Percentiles rank a stretch among this genome's conserved stretches.
These are phyloP conservation scores for Corvus moneduloides DNA, from an alignment of 2,113 vertebrate genomes.

Conservation along the genomic window DNA sequence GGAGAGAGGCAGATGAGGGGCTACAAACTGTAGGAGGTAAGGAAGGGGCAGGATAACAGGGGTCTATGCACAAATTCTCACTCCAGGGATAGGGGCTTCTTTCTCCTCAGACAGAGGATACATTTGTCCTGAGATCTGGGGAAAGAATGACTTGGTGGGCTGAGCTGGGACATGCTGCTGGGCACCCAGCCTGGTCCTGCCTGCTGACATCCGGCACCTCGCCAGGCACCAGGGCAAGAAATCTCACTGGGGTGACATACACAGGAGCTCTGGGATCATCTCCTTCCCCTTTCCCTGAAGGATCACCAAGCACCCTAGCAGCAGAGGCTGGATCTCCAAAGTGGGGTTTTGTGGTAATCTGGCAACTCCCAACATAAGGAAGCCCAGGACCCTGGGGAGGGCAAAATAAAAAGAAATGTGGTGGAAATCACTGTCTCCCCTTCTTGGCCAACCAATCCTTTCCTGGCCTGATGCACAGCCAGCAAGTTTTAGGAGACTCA, in stretches of 20 bases:
- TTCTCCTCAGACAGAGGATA: neutral
- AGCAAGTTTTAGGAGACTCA: neutral
- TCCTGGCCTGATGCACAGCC: neutral
- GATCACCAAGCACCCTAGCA: rapidly evolving
- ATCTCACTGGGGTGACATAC: neutral
- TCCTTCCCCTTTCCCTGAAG: neutral
- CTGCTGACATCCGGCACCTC: rapidly evolving
- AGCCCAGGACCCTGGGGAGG: neutral
- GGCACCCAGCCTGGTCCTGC: neutral
- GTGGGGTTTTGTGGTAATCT: neutral
- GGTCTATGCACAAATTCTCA: neutral
- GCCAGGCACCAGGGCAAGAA: neutral
- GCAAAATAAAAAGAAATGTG: neutral
- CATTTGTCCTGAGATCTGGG: neutral
- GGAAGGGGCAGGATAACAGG: neutral
- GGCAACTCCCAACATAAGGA: neutral
- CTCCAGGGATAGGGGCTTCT: neutral
- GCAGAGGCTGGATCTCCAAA: neutral
- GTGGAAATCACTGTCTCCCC: neutral
- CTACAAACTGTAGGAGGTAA: neutral
- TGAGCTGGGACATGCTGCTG: neutral
- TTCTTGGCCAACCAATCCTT: neutral
- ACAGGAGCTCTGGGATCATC: neutral
- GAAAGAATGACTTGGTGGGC: neutral
- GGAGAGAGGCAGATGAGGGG: neutral